Conservation (phyloP, 2,888 invertebrate genomes). For the Harpalus rufipes region DNA sequence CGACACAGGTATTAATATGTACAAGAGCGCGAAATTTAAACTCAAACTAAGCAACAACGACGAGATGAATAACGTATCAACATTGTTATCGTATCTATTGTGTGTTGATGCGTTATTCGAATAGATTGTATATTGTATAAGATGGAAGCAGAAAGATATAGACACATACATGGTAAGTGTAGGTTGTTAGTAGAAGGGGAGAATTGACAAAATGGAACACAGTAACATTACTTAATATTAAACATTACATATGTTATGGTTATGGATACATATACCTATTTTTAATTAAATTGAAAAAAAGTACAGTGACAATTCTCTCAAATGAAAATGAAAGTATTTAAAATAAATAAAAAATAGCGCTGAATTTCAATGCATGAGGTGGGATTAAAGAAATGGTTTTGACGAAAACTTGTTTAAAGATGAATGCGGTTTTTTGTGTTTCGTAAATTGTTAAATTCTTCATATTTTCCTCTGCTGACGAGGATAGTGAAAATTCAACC, state of each 20-base stretch:
- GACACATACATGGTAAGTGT: constrained; percentile 2
- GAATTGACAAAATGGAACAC: neutral
- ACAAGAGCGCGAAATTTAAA: constrained; percentile 61
- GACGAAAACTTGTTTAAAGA: too few relatives aligned
- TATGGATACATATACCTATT: neutral
- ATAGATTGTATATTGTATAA: constrained; percentile 8
- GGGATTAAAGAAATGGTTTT: too few relatives aligned
- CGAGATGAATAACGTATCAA: constrained; percentile 11
- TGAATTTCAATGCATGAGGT: too few relatives aligned
- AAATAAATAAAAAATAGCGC: too few relatives aligned
- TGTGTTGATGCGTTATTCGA: neutral
- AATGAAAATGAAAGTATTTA: too few relatives aligned
- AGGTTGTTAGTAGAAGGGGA: neutral
- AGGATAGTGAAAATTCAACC: too few relatives aligned
- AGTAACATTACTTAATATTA: neutral
- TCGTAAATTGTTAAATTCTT: too few relatives aligned
- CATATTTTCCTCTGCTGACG: too few relatives aligned
- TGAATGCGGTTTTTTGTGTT: too few relatives aligned
- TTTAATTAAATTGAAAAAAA: too few relatives aligned
- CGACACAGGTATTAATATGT: constrained; percentile 52
- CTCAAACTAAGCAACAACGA: constrained; percentile 52
- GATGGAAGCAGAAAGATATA: constrained; percentile 43
- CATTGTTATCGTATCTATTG: constrained; percentile 12
- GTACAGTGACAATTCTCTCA: too few relatives aligned
- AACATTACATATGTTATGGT: neutral